Conservation (phyloP, 1,140 invertebrate genomes). For the Cotesia vestalis region DNA sequence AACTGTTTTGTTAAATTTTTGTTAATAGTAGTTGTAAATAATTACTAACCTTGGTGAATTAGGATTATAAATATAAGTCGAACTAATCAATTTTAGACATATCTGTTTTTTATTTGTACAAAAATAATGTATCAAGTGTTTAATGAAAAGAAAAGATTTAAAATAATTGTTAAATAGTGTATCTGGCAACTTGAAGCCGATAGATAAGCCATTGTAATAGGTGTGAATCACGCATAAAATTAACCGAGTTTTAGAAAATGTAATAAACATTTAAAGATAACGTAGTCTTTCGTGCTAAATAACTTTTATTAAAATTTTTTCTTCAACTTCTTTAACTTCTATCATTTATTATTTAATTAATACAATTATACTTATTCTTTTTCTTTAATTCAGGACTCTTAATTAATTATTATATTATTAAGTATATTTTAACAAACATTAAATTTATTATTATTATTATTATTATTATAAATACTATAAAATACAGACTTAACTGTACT, state of each 20-base stretch:
- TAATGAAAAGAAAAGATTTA: not conserved
- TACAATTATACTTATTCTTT: too few relatives aligned
- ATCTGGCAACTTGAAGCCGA: not conserved
- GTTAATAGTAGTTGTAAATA: too few relatives aligned
- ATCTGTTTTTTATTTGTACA: not conserved
- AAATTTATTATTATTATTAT: too few relatives aligned
- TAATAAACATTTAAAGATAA: constrained; percentile 9
- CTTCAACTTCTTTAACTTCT: not conserved
- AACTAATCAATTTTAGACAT: too few relatives aligned
- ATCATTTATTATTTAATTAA: not conserved
- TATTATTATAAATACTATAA: too few relatives aligned
- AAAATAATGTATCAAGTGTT: not conserved
- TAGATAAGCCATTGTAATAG: not conserved
- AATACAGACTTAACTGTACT: not conserved
- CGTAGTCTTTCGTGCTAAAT: not conserved
- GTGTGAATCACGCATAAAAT: not conserved
- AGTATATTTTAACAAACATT: too few relatives aligned
- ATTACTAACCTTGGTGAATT: too few relatives aligned
- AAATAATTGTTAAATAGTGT: not conserved
- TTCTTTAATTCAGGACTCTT: too few relatives aligned
- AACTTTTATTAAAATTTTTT: not conserved
- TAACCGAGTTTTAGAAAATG: not conserved
- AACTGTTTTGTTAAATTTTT: too few relatives aligned
- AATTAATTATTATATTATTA: too few relatives aligned
- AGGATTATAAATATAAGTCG: too few relatives aligned